phyloP scores from a whole-genome alignment of 2,113 vertebrate species.

The Cyprichromis sp. region DNA sequence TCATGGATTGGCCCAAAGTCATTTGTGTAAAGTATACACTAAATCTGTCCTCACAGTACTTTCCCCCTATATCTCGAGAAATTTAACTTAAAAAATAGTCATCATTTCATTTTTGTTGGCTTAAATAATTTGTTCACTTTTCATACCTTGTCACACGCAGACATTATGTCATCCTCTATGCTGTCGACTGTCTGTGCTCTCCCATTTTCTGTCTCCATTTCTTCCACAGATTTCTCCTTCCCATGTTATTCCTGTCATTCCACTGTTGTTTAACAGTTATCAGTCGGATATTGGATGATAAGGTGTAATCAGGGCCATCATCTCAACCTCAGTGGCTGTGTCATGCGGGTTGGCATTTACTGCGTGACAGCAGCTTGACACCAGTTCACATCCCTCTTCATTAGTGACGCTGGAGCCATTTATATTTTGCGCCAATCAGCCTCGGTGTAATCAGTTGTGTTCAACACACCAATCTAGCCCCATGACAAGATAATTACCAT shows the following conservation, averaged over 20 bases:
- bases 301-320: neutral
- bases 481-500: conserved; percentile 64
- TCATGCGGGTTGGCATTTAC: conserved; percentile 37
- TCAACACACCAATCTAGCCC: conserved; percentile 39
- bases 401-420: conserved; percentile 47
- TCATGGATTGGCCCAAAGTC: neutral
- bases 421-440: conserved; percentile 55
- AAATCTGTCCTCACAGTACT: neutral
- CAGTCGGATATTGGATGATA: conserved; percentile 6
- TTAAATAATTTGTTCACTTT: neutral
- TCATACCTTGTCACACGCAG: neutral
- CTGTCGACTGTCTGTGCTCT: neutral
- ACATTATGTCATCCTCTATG: neutral
- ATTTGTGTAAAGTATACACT: neutral
- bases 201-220: neutral
- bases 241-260: neutral
- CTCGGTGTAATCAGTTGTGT: conserved; percentile 35
- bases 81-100: neutral
- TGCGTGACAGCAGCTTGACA: conserved; percentile 29
- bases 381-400: conserved; percentile 50
- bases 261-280: neutral
- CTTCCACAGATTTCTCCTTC: neutral
- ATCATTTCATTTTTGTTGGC: neutral
- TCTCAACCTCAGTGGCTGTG: neutral
- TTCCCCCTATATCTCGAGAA: neutral